Evolutionary conservation across 2,797 vertebrate species (phyloP), one percentile per base, ranked within the genome.

Genomic region (Erpetoichthys calabaricus): DNA sequence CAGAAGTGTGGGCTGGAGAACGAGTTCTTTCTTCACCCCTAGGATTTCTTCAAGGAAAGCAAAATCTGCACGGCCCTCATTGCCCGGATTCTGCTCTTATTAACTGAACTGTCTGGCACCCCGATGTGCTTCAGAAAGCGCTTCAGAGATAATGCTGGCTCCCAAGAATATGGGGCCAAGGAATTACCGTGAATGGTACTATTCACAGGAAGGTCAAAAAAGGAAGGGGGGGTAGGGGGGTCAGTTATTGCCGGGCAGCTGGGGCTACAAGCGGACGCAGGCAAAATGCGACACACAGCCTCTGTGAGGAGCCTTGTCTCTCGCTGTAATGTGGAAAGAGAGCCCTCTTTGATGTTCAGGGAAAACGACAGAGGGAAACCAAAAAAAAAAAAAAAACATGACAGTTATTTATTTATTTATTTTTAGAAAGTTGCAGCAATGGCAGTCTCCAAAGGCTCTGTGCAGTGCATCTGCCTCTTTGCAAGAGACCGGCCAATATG

Each of bases 21-120:
- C 56, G 73, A 73, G 72, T 73, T 65, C 73, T 62, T 72, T 65
- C 63, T 73, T 61, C 66, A 51, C 60, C 68, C 68, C 65, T 75
- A 73, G 25, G 25, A 25, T 25, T 25, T 25, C 25, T 25, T 25
- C 25, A 25, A 25, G 25, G 25, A 25, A 25, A 25, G 25, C 25
- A 25, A 25, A 25, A 25, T 25, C 25, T 25, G 25, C 25, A 25
- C 25, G 25, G 25, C 25, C 25, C 25, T 25, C 25, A 25, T 25
- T 25, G 25, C 25, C 25, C 25, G 25, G 25, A 25, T 25, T 25
- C 25, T 25, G 25, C 25, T 25, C 25, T 25, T 25, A 25, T 25
- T 25, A 25, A 25, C 1, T 25, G 25, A 41, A n/a, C 8, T 8
- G 10, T n/a, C 53, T 54, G 9, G 9, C 53, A 42, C 6, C 53